Evolutionary conservation across 2,888 invertebrate genomes (phyloP).

Genomic region (Pterostichus niger): DNA sequence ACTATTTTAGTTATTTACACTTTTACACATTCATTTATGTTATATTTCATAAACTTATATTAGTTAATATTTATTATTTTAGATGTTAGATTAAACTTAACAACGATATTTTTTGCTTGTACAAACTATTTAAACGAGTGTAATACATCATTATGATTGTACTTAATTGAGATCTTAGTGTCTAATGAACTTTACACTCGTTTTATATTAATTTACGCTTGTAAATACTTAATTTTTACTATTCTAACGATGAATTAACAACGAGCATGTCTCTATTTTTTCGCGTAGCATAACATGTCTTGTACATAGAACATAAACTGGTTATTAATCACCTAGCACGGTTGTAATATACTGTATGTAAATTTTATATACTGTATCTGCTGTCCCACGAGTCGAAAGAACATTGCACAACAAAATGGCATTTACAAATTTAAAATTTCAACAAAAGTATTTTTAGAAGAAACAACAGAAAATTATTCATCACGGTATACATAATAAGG

Average conservation of each 20-base stretch:
- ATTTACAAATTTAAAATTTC: background rate
- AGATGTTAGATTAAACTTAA: slow-evolving; percentile 23
- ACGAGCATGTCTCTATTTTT: slow-evolving; percentile 58
- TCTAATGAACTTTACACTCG: background rate
- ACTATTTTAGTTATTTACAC: no score
- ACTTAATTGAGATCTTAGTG: background rate
- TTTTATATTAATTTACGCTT: slow-evolving; percentile 27
- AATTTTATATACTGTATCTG: slow-evolving; percentile 8
- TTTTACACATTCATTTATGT: no score
- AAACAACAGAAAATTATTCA: no score
- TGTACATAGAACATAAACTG: slow-evolving; percentile 35
- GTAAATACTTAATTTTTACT: slow-evolving; percentile 33
- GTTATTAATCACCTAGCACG: slow-evolving; percentile 30
- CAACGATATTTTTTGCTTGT: slow-evolving; percentile 21
- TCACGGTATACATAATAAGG: no score
- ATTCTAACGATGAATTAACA: slow-evolving; percentile 40
- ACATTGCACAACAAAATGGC: background rate
- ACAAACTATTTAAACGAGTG: slow-evolving; percentile 11
- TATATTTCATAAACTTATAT: slow-evolving; percentile 12
- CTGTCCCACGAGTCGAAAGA: background rate
- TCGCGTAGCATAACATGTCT: slow-evolving; percentile 48
- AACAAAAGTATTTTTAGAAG: no score
- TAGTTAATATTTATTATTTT: slow-evolving; percentile 42
- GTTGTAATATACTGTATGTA: slow-evolving; percentile 45
- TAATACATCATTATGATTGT: slow-evolving; percentile 20